A percentile compares a stretch with the other conserved stretches of the same genome.
phyloP scores from a whole-genome alignment of 2,888 invertebrate genomes.

The Schrankia costaestrigalis region DNA sequence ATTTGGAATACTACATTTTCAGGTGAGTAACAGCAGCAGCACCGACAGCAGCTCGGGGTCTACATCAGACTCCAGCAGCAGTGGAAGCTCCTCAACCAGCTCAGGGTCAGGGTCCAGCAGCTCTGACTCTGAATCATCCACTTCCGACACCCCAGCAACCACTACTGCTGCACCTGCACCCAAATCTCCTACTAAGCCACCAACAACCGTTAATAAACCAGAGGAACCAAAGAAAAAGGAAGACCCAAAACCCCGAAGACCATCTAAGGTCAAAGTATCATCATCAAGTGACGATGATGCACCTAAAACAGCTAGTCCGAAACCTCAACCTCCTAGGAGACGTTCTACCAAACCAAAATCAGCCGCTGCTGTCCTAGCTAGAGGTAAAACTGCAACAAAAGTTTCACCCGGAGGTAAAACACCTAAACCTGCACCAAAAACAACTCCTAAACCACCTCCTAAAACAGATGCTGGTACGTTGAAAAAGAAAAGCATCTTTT shows the following conservation, averaged over 20 bases:
- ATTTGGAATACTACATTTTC: constrained; percentile 22
- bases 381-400: constrained; percentile 61
- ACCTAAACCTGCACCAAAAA: constrained; percentile 63
- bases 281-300: constrained; percentile 84
- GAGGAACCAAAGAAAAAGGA: constrained; percentile 65
- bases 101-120: constrained; percentile 86
- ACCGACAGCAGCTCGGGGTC: constrained; percentile 84
- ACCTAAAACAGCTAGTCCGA: constrained; percentile 61
- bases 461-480: constrained; percentile 49
- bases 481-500: constrained; percentile 90
- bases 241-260: constrained; percentile 52
- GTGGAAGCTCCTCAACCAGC: constrained; percentile 85
- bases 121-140: constrained; percentile 86
- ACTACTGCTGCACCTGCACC: constrained; percentile 40
- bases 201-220: constrained; percentile 62
- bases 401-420: constrained; percentile 64
- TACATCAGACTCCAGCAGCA: constrained; percentile 84
- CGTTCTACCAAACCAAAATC: constrained; percentile 82
- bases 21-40: constrained; percentile 77
- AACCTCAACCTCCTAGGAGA: constrained; percentile 66
- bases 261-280: constrained; percentile 66
- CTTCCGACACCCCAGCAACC: constrained; percentile 60
- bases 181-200: constrained; percentile 60
- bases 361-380: constrained; percentile 82
- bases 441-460: constrained; percentile 54